phyloP scores from a whole-genome alignment of 35 echinoderm and acorn worm genomes.

The Holothuria glaberrima region DNA sequence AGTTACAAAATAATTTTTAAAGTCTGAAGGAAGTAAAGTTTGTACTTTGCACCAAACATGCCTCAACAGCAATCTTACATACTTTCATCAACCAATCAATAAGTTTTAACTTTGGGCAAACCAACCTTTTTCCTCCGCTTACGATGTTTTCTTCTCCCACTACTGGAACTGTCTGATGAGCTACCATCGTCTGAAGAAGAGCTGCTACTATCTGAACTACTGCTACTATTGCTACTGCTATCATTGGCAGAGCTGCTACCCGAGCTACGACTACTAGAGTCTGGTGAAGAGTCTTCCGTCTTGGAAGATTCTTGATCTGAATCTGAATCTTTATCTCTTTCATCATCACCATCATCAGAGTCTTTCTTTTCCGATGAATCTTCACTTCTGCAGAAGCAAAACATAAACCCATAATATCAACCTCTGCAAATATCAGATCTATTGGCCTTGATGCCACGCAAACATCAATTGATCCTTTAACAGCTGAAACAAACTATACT shows the following conservation, averaged over 20 bases:
- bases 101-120: neutral
- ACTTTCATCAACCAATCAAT: no score
- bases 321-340: constrained; percentile 45
- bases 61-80: no score
- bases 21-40: no score
- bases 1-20: no score
- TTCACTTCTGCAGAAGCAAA: neutral
- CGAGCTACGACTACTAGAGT: constrained; percentile 17
- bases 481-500: no score
- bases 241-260: constrained; percentile 1
- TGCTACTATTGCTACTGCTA: constrained; percentile 13
- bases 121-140: constrained; percentile 50
- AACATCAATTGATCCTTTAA: no score
- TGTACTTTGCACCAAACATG: no score
- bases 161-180: constrained; percentile 25
- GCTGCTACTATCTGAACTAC: constrained; percentile 21
- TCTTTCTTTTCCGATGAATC: constrained; percentile 1
- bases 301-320: neutral
- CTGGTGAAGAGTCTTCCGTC: constrained; percentile 38
- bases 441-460: no score
- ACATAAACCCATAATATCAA: no score
- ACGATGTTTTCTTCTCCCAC: constrained; percentile 11
- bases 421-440: no score
- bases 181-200: constrained; percentile 24
- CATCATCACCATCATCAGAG: constrained; percentile 39